These are phyloP conservation scores for Hylaeus volcanicus DNA, from an alignment of 1,140 invertebrate genomes.

Conservation along the genomic window DNA sequence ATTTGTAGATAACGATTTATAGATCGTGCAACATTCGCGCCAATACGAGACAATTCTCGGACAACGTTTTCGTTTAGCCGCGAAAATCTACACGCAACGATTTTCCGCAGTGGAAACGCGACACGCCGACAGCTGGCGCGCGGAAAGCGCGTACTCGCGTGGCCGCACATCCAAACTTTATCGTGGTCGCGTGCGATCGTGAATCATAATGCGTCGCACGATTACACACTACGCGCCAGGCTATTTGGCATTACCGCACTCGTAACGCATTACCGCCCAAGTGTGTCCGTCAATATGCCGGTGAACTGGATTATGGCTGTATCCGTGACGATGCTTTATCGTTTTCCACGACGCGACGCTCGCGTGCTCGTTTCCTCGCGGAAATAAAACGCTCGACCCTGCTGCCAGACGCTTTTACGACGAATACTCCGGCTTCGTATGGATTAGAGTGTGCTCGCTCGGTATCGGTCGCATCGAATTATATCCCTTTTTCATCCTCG, in stretches of 20 bases:
- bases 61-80: no score
- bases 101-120: background rate
- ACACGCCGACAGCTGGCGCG: no score
- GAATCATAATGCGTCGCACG: slow-evolving; percentile 44
- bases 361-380: slow-evolving; percentile 3
- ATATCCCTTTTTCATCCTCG: background rate
- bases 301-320: slow-evolving; percentile 29
- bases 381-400: slow-evolving; percentile 33
- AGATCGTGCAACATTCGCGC: no score
- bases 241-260: slow-evolving; percentile 33
- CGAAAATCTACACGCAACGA: no score
- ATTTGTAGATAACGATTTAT: no score
- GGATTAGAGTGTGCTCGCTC: slow-evolving; percentile 10
- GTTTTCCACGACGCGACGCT: background rate
- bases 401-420: slow-evolving; percentile 18
- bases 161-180: slow-evolving; percentile 23
- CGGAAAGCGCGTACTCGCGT: background rate
- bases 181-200: slow-evolving; percentile 34
- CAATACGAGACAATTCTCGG: no score
- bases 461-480: background rate
- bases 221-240: slow-evolving; percentile 42
- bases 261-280: slow-evolving; percentile 42
- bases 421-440: slow-evolving; percentile 5
- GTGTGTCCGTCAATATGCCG: slow-evolving; percentile 36
- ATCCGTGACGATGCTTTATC: slow-evolving; percentile 36